These are phyloP conservation scores for Colaptes auratus DNA, from an alignment of 2,113 vertebrate genomes.

Conservation along the genomic window DNA sequence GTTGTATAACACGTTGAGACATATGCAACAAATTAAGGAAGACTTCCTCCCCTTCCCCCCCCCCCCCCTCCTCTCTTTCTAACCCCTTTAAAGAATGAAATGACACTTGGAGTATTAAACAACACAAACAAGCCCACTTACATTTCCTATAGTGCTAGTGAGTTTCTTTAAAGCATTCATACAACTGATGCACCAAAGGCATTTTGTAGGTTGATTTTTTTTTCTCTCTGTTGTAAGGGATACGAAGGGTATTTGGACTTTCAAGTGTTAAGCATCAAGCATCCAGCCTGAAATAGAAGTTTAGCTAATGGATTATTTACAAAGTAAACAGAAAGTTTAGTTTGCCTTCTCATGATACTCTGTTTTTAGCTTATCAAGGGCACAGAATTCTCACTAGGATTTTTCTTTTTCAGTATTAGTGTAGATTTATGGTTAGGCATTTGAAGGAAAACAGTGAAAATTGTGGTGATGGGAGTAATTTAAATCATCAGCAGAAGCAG, in stretches of 20 bases:
- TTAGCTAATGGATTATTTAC: slow-evolving; percentile 50
- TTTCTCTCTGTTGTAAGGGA: slow-evolving; percentile 60
- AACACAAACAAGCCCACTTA: slow-evolving; percentile 53
- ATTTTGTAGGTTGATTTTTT: neutral
- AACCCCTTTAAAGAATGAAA: slow-evolving; percentile 68
- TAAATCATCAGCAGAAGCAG: neutral
- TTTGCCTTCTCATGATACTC: slow-evolving; percentile 45
- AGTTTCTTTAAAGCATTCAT: slow-evolving; percentile 19
- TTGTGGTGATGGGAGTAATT: neutral
- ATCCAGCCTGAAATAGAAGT: slow-evolving; percentile 42
- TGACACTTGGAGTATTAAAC: slow-evolving; percentile 64
- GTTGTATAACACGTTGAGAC: slow-evolving; percentile 65
- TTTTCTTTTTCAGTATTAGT: slow-evolving; percentile 25
- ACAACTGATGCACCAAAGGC: slow-evolving; percentile 28
- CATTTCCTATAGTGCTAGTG: slow-evolving; percentile 24
- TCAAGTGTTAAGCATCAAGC: slow-evolving; percentile 7
- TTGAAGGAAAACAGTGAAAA: slow-evolving; percentile 1
- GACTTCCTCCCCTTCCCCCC: slow-evolving; percentile 65
- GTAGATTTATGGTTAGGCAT: slow-evolving; percentile 35
- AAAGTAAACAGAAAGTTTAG: slow-evolving; percentile 29
- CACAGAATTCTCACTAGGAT: slow-evolving; percentile 22
- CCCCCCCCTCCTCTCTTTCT: slow-evolving; percentile 52
- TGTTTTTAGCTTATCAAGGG: neutral
- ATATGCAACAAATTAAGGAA: slow-evolving; percentile 69
- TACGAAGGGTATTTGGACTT: slow-evolving; percentile 40